phyloP scores from a whole-genome alignment of 1,140 invertebrate species.

The Pseudomyrmex flavicornis region DNA sequence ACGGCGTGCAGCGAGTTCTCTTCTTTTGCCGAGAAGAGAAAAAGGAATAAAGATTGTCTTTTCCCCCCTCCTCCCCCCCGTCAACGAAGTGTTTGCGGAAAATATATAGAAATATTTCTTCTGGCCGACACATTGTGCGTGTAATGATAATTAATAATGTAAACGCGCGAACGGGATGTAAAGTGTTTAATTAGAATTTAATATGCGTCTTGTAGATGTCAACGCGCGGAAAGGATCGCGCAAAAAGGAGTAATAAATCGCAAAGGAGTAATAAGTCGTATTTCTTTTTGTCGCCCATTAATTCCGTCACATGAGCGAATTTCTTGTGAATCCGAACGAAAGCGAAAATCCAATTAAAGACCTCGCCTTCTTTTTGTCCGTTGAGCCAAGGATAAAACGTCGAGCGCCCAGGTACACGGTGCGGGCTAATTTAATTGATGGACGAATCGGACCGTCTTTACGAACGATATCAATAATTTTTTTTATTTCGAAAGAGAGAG shows the following conservation, averaged over 20 bases:
- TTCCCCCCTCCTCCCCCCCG: too few relatives aligned
- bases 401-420: neutral
- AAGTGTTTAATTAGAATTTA: neutral
- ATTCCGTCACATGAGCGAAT: conserved; percentile 14
- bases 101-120: too few relatives aligned
- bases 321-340: conserved; percentile 26
- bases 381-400: neutral
- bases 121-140: too few relatives aligned
- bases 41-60: too few relatives aligned
- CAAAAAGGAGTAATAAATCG: conserved; percentile 12
- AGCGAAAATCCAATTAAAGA: conserved; percentile 36
- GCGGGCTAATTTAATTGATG: conserved; percentile 25
- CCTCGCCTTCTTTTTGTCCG: conserved; percentile 3
- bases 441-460: neutral
- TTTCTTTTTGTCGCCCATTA: conserved; percentile 2
- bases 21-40: neutral
- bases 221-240: neutral
- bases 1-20: neutral
- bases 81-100: too few relatives aligned
- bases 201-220: neutral
- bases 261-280: too few relatives aligned
- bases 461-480: neutral
- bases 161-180: neutral
- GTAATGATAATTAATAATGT: neutral
- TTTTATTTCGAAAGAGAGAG: neutral